Evolutionary conservation across 2,113 vertebrate species (phyloP).

Genomic region (Scophthalmus maximus): DNA sequence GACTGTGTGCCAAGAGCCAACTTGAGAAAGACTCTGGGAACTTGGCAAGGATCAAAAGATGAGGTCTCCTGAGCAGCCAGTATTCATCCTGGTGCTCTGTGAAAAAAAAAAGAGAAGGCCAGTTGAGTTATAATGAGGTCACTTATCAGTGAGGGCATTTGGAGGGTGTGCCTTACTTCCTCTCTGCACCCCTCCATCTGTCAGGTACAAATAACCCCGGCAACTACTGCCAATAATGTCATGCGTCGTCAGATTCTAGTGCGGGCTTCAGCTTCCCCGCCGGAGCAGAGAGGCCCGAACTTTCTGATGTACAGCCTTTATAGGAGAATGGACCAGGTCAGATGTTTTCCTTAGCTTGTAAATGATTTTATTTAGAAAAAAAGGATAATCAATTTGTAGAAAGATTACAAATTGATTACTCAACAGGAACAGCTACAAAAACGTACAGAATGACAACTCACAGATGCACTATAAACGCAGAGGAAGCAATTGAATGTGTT

Average conservation of each 20-base stretch:
- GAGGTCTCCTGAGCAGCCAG: conserved; percentile 41
- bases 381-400: no score
- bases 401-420: no score
- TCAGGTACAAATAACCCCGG: conserved; percentile 54
- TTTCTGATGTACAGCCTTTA: conserved; percentile 2
- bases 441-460: neutral
- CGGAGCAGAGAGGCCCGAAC: conserved; percentile 26
- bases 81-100: conserved; percentile 49
- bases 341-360: neutral
- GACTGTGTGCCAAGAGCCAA: conserved; percentile 31
- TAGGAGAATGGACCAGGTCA: conserved; percentile 5
- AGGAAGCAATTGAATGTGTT: neutral
- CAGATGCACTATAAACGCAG: neutral
- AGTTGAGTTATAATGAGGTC: conserved; percentile 66
- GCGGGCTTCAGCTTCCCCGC: conserved; percentile 36
- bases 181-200: conserved; percentile 66
- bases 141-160: conserved; percentile 66
- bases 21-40: conserved; percentile 45
- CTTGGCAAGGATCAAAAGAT: conserved; percentile 43
- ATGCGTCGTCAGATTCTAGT: conserved; percentile 43
- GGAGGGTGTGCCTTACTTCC: conserved; percentile 65
- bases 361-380: neutral
- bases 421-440: neutral
- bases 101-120: conserved; percentile 60
- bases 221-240: conserved; percentile 43